A percentile compares a stretch with the other conserved stretches of the same genome.
Conservation (phyloP, 2,888 invertebrate genomes). For the Lordiphosa andalusiaca region DNA sequence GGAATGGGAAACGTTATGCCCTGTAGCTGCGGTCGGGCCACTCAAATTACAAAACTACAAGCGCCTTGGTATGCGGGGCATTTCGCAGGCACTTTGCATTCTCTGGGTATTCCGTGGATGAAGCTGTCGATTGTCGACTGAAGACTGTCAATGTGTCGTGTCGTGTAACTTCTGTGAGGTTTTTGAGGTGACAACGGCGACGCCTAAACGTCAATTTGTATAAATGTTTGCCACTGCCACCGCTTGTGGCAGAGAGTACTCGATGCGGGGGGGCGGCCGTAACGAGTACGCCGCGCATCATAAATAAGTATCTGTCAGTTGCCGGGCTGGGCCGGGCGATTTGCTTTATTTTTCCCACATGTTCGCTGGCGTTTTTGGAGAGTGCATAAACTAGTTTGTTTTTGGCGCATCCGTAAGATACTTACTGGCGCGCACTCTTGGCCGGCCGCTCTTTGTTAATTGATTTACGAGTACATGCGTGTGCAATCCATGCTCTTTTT, state of each 20-base stretch:
- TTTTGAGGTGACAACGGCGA: slow-evolving; percentile 52
- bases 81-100: neutral
- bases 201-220: slow-evolving; percentile 63
- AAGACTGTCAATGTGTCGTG: neutral
- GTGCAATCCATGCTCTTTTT: slow-evolving; percentile 16
- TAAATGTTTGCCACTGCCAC: slow-evolving; percentile 54
- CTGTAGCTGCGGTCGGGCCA: slow-evolving; percentile 36
- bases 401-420: slow-evolving; percentile 29
- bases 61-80: slow-evolving; percentile 3
- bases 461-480: slow-evolving; percentile 33
- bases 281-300: slow-evolving; percentile 25
- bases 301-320: slow-evolving; percentile 53
- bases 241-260: slow-evolving; percentile 24
- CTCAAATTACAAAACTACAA: slow-evolving; percentile 50
- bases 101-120: slow-evolving; percentile 17
- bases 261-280: slow-evolving; percentile 7
- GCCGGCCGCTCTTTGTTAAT: slow-evolving; percentile 36
- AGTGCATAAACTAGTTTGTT: slow-evolving; percentile 49
- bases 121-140: neutral
- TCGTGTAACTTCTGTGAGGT: slow-evolving; percentile 32
- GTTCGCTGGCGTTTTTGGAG: slow-evolving; percentile 24
- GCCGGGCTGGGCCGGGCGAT: slow-evolving; percentile 1
- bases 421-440: slow-evolving; percentile 1
- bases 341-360: slow-evolving; percentile 13
- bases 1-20: slow-evolving; percentile 2